Base-by-base conservation (phyloP, 2,888 invertebrate genomes). In the Sceliomorpha sp. region DNA sequence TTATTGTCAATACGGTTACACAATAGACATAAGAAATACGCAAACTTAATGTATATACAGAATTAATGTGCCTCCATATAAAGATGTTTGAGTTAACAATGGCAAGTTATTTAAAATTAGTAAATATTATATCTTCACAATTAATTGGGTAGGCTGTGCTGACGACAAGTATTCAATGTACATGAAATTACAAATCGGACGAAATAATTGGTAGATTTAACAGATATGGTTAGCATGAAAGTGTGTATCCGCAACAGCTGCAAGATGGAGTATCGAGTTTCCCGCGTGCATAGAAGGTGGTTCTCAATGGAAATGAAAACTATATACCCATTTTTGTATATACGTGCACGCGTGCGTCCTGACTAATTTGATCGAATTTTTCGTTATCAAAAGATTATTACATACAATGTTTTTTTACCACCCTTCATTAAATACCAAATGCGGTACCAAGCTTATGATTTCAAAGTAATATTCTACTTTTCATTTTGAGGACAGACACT, bases 211-310 rank as follows among this genome's bases (percentile, higher is more conserved):
- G 47, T 60, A 53, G 56, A 53, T 44, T 53, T 37, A 53, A 36
- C 15, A 47, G 69, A 60, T 60, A 48, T 48, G 42, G 67, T 48
- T 58, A 55, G 44, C 32, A 48, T 53, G 63, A 63, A 69, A 72
- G 56, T 69, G 66, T 48, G 9, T 45, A 47, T 50, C 32, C 36
- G n/a, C 56, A 40, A 34, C 56, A 60, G 70, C 29, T 53, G 63
- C 75, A 4, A 34, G 34, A 31, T 13, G 26, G 26, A 48, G 50
- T 34, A 29, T 42, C 34, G 29, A 42, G 50, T 34, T 59, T 42
- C 34, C 44, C 31, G 32, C 26, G 31, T 32, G 40, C 10, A 40
- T 32, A 24, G 40, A 59, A 42, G 40, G 37, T 45, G 31, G 32
- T 26, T 24, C 44, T 39, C 24, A 24, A 53, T 53, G 40, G 27